Evolutionary conservation across 2,888 invertebrate genomes (phyloP), one percentile per base, ranked within the genome.

Genomic region (Plagodis dolabraria): DNA sequence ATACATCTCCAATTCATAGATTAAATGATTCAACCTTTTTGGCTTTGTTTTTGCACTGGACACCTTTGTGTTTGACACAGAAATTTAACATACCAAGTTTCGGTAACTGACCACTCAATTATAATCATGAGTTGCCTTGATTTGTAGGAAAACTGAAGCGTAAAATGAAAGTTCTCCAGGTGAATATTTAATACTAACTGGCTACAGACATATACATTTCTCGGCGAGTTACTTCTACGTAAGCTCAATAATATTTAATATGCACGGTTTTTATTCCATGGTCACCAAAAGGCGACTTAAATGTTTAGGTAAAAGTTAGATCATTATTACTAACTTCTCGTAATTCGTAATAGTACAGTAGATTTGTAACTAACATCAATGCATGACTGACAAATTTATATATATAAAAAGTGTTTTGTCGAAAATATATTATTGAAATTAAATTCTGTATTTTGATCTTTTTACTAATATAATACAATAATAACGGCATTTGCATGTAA

Each of bases 81-180:
- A 22, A 22, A 22, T 22, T 22, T 22, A 22, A 22, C 22, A 22
- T 22, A 22, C 22, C 22, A 22, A 22, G 55, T 50, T 42, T 54
- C 59, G 64, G 67, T 70, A 46, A 42, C 54, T 53, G 53, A 60
- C 53, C 40, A 57, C 40, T 55, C 52, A 44, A 59, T 53, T 40
- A 51, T 56, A 53, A 56, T 60, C 38, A 33, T 42, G 11, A 56
- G 9, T 33, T 60, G 48, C 40, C 69, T 72, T 70, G 66, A 51
- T 74, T 86, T 84, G 57, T 88, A 89, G 88, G 86, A 75, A 58
- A 75, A 56, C 60, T 60, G 72, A 86, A 84, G 80, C 76, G 76
- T 78, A 86, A 79, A 75, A 74, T 84, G 72, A 85, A 76, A 68
- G 76, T 85, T 64, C 65, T 83, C 73, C 74, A 85, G 67, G 74